Percentiles rank a stretch among this genome's conserved stretches.
These are phyloP conservation scores for Battus philenor DNA, from an alignment of 1,140 invertebrate genomes.

Conservation along the genomic window DNA sequence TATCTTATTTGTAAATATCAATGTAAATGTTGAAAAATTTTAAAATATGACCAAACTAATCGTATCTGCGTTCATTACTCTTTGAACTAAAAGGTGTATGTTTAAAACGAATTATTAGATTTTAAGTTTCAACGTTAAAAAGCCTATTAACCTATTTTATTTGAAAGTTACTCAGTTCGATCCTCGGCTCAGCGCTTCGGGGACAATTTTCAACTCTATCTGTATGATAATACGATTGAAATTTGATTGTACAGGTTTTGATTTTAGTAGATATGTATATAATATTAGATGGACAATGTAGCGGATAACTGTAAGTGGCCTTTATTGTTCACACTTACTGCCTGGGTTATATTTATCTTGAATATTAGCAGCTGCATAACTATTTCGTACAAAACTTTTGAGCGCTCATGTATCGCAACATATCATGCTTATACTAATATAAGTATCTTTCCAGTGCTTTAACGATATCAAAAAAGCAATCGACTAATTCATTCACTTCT, in stretches of 20 bases:
- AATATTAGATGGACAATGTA: conserved; percentile 19
- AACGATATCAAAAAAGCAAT: too few relatives aligned
- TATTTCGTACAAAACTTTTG: too few relatives aligned
- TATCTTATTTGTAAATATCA: too few relatives aligned
- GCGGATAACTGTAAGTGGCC: conserved; percentile 29
- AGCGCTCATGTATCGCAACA: too few relatives aligned
- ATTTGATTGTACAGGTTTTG: not conserved
- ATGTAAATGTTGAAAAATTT: too few relatives aligned
- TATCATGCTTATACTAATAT: too few relatives aligned
- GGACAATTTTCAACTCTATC: conserved; percentile 23
- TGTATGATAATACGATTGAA: not conserved
- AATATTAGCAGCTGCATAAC: too few relatives aligned
- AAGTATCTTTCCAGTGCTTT: too few relatives aligned
- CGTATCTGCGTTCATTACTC: conserved; percentile 24
- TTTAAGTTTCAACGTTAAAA: conserved; percentile 65
- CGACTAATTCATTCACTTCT: too few relatives aligned
- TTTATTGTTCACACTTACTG: conserved; percentile 28
- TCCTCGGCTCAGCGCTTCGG: conserved; percentile 10
- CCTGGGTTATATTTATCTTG: too few relatives aligned
- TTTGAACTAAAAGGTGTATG: conserved; percentile 45
- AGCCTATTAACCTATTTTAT: conserved; percentile 70
- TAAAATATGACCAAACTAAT: not conserved
- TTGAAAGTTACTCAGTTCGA: conserved; percentile 53
- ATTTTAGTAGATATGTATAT: conserved; percentile 14
- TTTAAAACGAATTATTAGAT: conserved; percentile 55